phyloP scores from a whole-genome alignment of 2,797 vertebrate species.

The Nyctibius grandis region DNA sequence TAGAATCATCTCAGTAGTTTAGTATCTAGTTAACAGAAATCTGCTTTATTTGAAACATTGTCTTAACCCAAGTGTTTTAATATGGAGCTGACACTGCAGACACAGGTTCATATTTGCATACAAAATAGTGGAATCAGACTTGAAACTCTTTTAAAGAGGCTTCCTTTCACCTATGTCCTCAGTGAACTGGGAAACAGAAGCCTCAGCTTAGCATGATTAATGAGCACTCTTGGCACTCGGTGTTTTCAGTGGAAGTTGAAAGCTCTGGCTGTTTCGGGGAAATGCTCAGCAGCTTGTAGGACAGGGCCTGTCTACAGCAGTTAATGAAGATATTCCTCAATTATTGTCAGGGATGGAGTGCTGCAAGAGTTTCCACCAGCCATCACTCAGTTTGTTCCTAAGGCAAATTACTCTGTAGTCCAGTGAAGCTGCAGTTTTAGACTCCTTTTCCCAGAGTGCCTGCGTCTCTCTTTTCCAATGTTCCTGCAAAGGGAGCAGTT shows the following conservation, averaged over 20 bases:
- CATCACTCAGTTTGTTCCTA: background rate
- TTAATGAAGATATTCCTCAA: background rate
- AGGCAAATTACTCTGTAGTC: background rate
- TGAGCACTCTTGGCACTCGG: background rate
- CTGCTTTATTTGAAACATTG: background rate
- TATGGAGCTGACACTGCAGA: background rate
- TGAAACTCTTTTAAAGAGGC: background rate
- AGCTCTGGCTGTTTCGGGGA: background rate
- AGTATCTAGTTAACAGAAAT: background rate
- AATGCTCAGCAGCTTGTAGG: background rate
- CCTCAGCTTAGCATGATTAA: no score
- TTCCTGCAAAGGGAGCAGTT: background rate
- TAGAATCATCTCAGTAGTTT: background rate
- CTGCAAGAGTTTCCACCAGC: background rate
- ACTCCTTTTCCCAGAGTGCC: background rate
- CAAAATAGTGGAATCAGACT: background rate
- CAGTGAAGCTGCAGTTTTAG: background rate
- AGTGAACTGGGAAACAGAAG: background rate
- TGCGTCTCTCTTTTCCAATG: background rate
- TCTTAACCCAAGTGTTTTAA: background rate
- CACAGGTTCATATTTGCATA: accelerated
- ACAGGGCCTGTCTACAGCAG: background rate
- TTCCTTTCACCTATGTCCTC: background rate
- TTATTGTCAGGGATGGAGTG: background rate
- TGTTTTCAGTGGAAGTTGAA: background rate